phyloP scores from a whole-genome alignment of 2,797 vertebrate species.

The Orientallactaga sibirica region DNA sequence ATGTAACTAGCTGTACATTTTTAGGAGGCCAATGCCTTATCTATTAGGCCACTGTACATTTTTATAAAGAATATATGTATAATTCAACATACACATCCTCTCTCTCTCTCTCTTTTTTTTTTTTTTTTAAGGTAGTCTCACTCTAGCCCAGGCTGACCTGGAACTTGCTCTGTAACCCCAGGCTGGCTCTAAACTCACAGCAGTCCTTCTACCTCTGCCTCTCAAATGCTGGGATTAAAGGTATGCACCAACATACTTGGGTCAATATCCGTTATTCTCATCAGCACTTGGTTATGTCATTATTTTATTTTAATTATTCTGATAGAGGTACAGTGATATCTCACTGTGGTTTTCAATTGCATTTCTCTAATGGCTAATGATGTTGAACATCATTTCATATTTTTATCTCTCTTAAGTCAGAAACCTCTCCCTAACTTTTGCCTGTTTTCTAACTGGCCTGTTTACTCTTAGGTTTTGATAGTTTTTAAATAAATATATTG shows the following conservation, averaged over 20 bases:
- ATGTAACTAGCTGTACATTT: neutral
- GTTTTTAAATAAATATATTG: constrained; percentile 1
- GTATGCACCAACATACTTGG: too few species aligned
- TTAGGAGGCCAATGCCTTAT: constrained; percentile 80
- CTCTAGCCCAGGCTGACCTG: too few species aligned
- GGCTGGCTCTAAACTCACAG: too few species aligned
- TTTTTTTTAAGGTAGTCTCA: too few species aligned
- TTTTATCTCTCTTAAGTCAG: constrained; percentile 1
- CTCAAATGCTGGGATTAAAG: too few species aligned
- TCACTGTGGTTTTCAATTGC: neutral
- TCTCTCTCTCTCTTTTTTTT: too few species aligned
- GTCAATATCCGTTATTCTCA: neutral
- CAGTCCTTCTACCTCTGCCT: too few species aligned
- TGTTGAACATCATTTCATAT: neutral
- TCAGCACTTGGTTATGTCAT: neutral
- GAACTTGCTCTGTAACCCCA: too few species aligned
- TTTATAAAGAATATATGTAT: neutral
- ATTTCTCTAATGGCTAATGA: constrained; percentile 26
- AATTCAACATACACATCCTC: neutral
- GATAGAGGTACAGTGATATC: neutral
- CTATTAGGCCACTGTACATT: constrained; percentile 70
- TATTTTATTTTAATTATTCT: constrained; percentile 30
- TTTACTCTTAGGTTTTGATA: neutral
- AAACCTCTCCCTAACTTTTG: constrained; percentile 13
- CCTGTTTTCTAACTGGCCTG: neutral